A percentile compares a stretch with the other conserved stretches of the same genome.
phyloP scores from a whole-genome alignment of 92 coral and sea anemone genomes.

The Isaurus tuberculatus region DNA sequence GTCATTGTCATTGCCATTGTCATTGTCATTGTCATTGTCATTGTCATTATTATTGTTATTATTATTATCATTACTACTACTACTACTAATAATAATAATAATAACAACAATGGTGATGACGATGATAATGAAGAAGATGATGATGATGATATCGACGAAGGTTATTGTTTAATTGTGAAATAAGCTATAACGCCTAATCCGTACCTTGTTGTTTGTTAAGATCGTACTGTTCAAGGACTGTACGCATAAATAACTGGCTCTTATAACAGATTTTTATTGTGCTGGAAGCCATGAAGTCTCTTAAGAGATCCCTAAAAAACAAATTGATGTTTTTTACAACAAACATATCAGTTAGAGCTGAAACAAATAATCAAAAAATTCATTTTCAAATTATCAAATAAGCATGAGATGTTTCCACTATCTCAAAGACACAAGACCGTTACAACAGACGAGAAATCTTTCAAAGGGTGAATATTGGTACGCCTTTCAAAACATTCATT shows the following conservation, averaged over 20 bases:
- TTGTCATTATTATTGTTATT: neutral
- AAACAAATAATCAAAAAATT: neutral
- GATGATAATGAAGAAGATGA: neutral
- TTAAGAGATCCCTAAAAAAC: constrained; percentile 50
- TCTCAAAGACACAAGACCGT: too few relatives aligned
- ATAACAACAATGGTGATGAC: too few relatives aligned
- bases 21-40: neutral
- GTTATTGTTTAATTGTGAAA: too few relatives aligned
- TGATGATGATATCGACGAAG: too few relatives aligned
- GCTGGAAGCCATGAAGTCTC: constrained; percentile 66
- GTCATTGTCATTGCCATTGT: too few relatives aligned
- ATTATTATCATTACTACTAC: neutral
- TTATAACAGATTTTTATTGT: constrained; percentile 77
- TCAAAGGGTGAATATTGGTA: too few relatives aligned
- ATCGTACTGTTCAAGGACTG: constrained; percentile 42
- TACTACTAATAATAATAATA: neutral
- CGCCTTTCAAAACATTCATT: too few relatives aligned
- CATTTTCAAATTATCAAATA: too few relatives aligned
- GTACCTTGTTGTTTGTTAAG: constrained; percentile 60
- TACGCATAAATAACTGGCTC: constrained; percentile 67
- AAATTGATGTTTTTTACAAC: neutral
- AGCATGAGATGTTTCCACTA: too few relatives aligned
- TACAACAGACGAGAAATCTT: too few relatives aligned
- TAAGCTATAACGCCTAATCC: too few relatives aligned
- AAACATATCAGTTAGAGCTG: too few relatives aligned